phyloP scores from a whole-genome alignment of 2,113 vertebrate genomes.

The Heterocephalus glaber region DNA sequence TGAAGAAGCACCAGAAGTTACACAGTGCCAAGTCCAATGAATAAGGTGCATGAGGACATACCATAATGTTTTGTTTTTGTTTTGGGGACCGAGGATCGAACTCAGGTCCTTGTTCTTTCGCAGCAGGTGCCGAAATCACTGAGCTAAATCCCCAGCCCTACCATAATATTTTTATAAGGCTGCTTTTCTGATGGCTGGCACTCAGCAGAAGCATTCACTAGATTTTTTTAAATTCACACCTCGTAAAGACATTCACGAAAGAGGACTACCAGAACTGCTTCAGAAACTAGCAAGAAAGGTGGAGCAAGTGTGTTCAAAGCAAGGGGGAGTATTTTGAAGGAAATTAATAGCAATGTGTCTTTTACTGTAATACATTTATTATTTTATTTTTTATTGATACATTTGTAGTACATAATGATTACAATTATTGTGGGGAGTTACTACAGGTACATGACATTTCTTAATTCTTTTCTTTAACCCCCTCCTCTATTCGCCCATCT shows the following conservation, averaged over 20 bases:
- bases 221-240: not conserved
- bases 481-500: not conserved
- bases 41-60: not conserved
- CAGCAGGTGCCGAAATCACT: no score
- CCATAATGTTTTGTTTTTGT: not conserved
- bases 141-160: no score
- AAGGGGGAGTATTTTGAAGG: not conserved
- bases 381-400: not conserved
- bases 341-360: not conserved
- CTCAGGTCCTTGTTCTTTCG: no score
- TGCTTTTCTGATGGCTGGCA: not conserved
- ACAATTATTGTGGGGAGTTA: not conserved
- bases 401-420: not conserved
- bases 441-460: not conserved
- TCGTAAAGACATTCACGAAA: not conserved
- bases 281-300: not conserved
- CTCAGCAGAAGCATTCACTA: not conserved
- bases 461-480: not conserved
- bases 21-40: no score
- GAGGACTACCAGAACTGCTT: not conserved
- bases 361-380: not conserved
- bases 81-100: no score
- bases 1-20: not conserved
- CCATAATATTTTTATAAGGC: not conserved
- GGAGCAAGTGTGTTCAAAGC: not conserved